These are phyloP conservation scores for Petroica traversi DNA, from an alignment of 2,113 vertebrate species.

Conservation along the genomic window DNA sequence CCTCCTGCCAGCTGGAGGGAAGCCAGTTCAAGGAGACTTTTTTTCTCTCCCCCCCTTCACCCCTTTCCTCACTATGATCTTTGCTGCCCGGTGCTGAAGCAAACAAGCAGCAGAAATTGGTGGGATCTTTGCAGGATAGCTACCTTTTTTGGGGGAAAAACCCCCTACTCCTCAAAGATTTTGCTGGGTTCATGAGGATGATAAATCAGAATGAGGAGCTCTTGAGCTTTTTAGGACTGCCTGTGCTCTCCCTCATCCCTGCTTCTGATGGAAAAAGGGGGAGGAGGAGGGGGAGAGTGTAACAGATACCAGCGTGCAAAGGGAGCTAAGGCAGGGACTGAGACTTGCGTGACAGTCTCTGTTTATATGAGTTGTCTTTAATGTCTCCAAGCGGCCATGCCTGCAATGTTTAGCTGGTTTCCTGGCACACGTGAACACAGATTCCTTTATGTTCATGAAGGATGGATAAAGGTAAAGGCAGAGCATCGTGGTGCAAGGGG, in stretches of 20 bases:
- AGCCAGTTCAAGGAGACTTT: constrained; percentile 59
- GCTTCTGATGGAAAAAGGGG: background rate
- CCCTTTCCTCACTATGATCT: constrained; percentile 5
- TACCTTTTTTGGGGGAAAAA: background rate
- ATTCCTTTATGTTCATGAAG: constrained; percentile 23
- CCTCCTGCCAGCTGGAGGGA: constrained; percentile 71
- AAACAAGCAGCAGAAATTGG: constrained; percentile 1
- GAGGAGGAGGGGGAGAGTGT: background rate
- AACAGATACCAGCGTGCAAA: constrained; percentile 1
- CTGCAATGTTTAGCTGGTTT: constrained; percentile 38
- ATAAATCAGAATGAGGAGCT: background rate
- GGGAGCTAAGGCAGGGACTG: constrained; percentile 21
- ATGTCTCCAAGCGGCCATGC: constrained; percentile 45
- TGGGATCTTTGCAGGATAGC: background rate
- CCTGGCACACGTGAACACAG: constrained; percentile 43
- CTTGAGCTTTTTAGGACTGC: background rate
- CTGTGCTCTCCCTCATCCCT: background rate
- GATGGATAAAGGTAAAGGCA: constrained; percentile 29
- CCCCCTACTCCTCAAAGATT: background rate
- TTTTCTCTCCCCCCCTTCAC: background rate
- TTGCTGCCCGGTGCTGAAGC: constrained; percentile 18
- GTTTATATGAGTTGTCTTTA: constrained; percentile 59
- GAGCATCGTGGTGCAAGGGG: fast-evolving
- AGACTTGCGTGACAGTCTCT: constrained; percentile 59
- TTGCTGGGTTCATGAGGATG: background rate